Percentiles rank a stretch among this genome's conserved stretches.
phyloP scores from a whole-genome alignment of 1,140 invertebrate genomes.

The Danaus melanippus region DNA sequence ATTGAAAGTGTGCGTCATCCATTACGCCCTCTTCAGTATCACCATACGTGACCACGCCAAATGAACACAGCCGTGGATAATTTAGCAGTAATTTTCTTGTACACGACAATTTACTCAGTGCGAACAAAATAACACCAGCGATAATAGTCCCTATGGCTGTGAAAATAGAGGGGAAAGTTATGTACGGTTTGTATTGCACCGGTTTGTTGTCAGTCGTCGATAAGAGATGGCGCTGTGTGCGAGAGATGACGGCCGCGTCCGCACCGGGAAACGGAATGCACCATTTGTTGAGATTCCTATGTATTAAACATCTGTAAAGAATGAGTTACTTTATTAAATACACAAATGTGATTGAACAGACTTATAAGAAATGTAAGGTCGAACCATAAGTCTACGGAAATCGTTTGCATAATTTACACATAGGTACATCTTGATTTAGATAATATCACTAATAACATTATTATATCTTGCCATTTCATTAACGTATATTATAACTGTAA shows the following conservation, averaged over 20 bases:
- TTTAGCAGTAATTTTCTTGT: constrained; percentile 78
- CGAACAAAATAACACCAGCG: constrained; percentile 74
- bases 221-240: constrained; percentile 83
- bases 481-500: no score
- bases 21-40: constrained; percentile 76
- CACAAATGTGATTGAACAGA: no score
- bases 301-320: constrained; percentile 73
- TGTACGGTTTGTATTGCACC: constrained; percentile 75
- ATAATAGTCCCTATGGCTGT: constrained; percentile 69
- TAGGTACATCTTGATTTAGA: no score
- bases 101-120: constrained; percentile 77
- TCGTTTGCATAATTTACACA: no score
- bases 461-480: neutral
- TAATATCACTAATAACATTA: neutral
- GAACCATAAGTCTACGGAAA: no score
- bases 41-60: constrained; percentile 77
- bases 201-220: constrained; percentile 80
- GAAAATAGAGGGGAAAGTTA: constrained; percentile 70
- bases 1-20: constrained; percentile 76
- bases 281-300: constrained; percentile 77
- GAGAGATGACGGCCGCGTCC: constrained; percentile 84
- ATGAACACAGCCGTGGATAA: constrained; percentile 51
- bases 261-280: constrained; percentile 84
- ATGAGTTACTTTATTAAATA: no score
- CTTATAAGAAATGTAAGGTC: no score